Conservation (phyloP, 2,888 invertebrate genomes). For the Tachystola acroxantha region DNA sequence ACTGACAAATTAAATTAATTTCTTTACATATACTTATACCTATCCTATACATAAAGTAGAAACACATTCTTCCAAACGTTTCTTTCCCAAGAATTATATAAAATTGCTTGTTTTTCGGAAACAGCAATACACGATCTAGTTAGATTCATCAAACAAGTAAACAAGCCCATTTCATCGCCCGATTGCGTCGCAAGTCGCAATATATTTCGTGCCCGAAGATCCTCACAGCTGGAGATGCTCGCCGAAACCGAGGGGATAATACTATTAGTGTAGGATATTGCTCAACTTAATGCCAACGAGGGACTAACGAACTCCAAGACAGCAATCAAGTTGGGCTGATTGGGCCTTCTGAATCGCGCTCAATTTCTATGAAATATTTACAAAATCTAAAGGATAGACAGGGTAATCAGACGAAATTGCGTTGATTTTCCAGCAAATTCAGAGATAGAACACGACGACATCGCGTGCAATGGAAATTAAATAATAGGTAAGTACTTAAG, state of each 20-base stretch:
- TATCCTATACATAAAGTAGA: too few relatives aligned
- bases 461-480: too few relatives aligned
- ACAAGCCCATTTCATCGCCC: neutral
- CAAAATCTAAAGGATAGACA: neutral
- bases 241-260: slow-evolving; percentile 9
- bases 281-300: slow-evolving; percentile 15
- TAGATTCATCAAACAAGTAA: neutral
- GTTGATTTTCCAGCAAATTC: neutral
- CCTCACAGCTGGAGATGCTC: slow-evolving; percentile 2
- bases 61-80: too few relatives aligned
- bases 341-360: slow-evolving; percentile 8
- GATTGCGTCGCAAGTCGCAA: neutral
- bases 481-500: too few relatives aligned
- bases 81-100: too few relatives aligned
- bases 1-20: too few relatives aligned
- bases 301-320: slow-evolving; percentile 17
- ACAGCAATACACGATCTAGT: too few relatives aligned
- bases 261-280: slow-evolving; percentile 16
- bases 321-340: slow-evolving; percentile 18
- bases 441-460: too few relatives aligned
- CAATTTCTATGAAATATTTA: neutral
- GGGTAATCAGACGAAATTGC: neutral
- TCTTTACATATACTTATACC: too few relatives aligned
- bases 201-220: slow-evolving; percentile 2
- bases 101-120: too few relatives aligned